A percentile compares a stretch with the other conserved stretches of the same genome.
These are phyloP conservation scores for Protobothrops mucrosquamatus DNA, from an alignment of 2,113 vertebrate genomes.

Conservation along the genomic window DNA sequence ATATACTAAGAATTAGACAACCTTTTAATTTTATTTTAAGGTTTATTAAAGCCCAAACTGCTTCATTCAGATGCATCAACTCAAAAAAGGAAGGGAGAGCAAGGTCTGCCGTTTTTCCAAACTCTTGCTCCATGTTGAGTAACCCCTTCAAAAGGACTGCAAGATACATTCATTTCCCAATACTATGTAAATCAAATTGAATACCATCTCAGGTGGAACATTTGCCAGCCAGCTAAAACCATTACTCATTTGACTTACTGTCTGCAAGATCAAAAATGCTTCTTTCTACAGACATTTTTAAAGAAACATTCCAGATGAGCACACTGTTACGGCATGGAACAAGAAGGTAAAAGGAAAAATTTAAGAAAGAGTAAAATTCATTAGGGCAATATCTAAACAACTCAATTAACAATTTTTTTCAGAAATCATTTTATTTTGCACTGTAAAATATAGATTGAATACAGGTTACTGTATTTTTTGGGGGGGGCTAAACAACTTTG, in stretches of 20 bases:
- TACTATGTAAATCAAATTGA: background rate
- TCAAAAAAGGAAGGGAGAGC: background rate
- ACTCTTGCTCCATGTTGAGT: background rate
- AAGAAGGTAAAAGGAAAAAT: fast-evolving
- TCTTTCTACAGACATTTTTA: background rate
- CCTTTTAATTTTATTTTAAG: background rate
- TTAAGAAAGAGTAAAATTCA: background rate
- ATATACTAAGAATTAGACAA: background rate
- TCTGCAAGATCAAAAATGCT: background rate
- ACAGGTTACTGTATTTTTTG: background rate
- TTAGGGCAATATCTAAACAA: background rate
- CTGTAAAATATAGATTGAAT: background rate
- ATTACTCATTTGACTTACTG: background rate
- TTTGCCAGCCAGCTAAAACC: background rate
- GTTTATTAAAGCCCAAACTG: background rate
- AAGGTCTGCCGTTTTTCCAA: background rate
- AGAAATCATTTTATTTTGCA: background rate
- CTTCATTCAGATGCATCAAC: background rate
- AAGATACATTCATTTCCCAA: constrained; percentile 9
- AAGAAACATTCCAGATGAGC: background rate
- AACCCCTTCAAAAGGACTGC: constrained; percentile 6
- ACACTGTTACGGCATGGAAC: background rate
- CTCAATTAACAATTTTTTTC: background rate
- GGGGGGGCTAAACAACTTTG: background rate
- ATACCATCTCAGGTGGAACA: constrained; percentile 1